Percentiles rank a stretch among this genome's conserved stretches.
Conservation (phyloP, 1,140 invertebrate species). For the Maniola jurtina region DNA sequence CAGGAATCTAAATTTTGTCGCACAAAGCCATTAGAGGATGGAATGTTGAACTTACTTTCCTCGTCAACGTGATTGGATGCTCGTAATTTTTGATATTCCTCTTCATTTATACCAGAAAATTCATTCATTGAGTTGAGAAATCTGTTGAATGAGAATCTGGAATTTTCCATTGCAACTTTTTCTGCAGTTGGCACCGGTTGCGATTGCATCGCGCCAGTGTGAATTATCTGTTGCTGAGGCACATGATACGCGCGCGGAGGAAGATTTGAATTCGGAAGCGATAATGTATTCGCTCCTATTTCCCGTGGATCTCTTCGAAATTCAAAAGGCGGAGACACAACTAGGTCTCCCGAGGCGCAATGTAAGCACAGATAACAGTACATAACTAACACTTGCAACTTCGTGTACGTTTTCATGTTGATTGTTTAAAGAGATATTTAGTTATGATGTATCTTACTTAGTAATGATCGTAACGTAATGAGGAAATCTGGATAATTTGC, state of each 20-base stretch:
- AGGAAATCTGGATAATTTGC: slow-evolving; percentile 3
- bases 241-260: slow-evolving; percentile 24
- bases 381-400: slow-evolving; percentile 29
- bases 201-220: slow-evolving; percentile 28
- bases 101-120: slow-evolving; percentile 17
- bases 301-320: slow-evolving; percentile 28
- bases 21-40: slow-evolving; percentile 2
- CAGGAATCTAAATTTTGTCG: slow-evolving; percentile 22
- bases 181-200: slow-evolving; percentile 26
- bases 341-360: slow-evolving; percentile 23
- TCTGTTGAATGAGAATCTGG: slow-evolving; percentile 20
- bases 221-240: slow-evolving; percentile 34
- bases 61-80: slow-evolving; percentile 7
- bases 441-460: neutral
- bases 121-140: slow-evolving; percentile 25
- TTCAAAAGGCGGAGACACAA: slow-evolving; percentile 27
- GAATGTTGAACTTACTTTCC: slow-evolving; percentile 4
- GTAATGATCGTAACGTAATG: neutral
- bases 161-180: slow-evolving; percentile 25
- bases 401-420: slow-evolving; percentile 26
- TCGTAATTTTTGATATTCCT: slow-evolving; percentile 21
- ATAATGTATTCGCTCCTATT: slow-evolving; percentile 25
- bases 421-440: slow-evolving; percentile 19
- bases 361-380: slow-evolving; percentile 29
- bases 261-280: slow-evolving; percentile 31